Conservation (phyloP, 2,113 vertebrate species). For the Tupaia tana region DNA sequence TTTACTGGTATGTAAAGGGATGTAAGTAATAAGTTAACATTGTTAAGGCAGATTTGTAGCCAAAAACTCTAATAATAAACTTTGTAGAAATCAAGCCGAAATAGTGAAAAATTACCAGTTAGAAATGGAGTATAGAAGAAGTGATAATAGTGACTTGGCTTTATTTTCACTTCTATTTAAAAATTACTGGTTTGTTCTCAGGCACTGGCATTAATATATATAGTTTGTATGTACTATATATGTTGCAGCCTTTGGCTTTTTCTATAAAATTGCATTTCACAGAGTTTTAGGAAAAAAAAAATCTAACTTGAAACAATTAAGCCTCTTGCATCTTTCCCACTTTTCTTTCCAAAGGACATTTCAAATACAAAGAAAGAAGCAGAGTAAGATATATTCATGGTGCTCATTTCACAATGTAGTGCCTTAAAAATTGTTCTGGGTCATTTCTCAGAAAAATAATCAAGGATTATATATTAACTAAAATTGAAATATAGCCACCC, state of each 20-base stretch:
- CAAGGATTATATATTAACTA: neutral
- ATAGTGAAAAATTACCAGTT: neutral
- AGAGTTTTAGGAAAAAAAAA: neutral
- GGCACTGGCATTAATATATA: neutral
- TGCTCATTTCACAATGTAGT: neutral
- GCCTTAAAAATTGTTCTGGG: neutral
- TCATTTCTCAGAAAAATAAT: neutral
- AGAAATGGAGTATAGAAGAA: neutral
- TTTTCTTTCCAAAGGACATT: neutral
- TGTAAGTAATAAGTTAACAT: neutral
- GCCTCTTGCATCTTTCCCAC: neutral
- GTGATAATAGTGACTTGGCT: neutral
- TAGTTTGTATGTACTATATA: neutral
- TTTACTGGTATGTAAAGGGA: neutral
- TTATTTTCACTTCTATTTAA: neutral
- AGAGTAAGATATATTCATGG: neutral
- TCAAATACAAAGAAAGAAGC: neutral
- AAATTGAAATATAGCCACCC: neutral
- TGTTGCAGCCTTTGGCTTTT: neutral
- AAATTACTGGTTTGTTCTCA: neutral
- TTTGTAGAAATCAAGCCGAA: neutral
- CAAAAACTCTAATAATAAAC: neutral
- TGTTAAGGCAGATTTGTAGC: neutral
- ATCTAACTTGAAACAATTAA: neutral
- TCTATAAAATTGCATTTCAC: neutral